These are phyloP conservation scores for Xylota segnis DNA, from an alignment of 2,888 invertebrate species.

Conservation along the genomic window DNA sequence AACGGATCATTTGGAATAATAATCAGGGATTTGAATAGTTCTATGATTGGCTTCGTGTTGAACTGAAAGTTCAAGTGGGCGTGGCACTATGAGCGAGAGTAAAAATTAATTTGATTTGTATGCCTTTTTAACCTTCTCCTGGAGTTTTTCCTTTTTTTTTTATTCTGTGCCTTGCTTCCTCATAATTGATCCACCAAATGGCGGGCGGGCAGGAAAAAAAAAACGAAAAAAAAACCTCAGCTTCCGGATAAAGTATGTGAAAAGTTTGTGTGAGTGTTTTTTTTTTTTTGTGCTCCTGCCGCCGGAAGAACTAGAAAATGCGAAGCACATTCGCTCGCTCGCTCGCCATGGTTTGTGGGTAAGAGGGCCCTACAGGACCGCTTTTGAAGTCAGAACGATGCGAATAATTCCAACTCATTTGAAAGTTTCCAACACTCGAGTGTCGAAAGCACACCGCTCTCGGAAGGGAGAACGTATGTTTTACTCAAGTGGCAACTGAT, in stretches of 20 bases:
- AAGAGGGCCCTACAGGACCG: slow-evolving; percentile 23
- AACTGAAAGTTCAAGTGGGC: slow-evolving; percentile 72
- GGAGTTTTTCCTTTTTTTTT: not conserved
- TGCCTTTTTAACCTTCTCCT: slow-evolving; percentile 35
- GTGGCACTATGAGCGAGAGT: slow-evolving; percentile 54
- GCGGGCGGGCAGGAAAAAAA: slow-evolving; percentile 24
- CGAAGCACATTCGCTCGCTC: slow-evolving; percentile 38
- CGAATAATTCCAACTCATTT: slow-evolving; percentile 75
- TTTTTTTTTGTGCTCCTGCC: not conserved
- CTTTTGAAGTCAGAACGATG: slow-evolving; percentile 68
- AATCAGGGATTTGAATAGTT: slow-evolving; percentile 74
- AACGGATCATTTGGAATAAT: slow-evolving; percentile 76
- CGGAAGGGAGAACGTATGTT: slow-evolving; percentile 62
- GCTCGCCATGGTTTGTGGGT: slow-evolving; percentile 5
- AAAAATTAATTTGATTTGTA: slow-evolving; percentile 70
- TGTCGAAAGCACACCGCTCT: slow-evolving; percentile 60
- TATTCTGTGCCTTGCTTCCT: slow-evolving; percentile 40
- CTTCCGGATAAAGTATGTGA: slow-evolving; percentile 43
- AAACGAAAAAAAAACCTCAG: slow-evolving; percentile 10
- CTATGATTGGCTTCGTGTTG: slow-evolving; percentile 74
- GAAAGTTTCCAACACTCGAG: slow-evolving; percentile 69
- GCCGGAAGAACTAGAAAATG: slow-evolving; percentile 53
- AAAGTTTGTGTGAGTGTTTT: slow-evolving; percentile 53
- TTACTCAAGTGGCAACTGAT: slow-evolving; percentile 75
- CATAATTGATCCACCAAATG: slow-evolving; percentile 67